Evolutionary conservation across 2,113 vertebrate species (phyloP).

Genomic region (Sylvia atricapilla): DNA sequence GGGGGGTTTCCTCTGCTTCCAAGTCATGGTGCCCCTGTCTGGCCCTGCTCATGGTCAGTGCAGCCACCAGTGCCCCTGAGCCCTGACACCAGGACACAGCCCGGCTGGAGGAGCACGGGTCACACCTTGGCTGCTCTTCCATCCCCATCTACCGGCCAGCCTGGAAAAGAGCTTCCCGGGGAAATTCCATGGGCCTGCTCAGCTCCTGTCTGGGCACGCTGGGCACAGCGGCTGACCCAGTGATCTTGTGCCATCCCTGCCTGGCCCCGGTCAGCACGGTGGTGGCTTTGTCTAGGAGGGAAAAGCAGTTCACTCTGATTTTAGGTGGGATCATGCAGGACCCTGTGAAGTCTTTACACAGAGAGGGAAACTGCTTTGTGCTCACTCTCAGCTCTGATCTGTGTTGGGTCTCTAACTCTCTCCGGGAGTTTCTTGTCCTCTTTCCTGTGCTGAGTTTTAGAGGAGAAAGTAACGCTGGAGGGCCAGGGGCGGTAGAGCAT

Average conservation of each 20-base stretch:
- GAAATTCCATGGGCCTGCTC: fast-evolving
- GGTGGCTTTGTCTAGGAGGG: fast-evolving
- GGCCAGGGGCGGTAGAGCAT: background rate
- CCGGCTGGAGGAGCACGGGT: background rate
- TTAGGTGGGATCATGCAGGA: background rate
- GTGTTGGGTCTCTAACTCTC: background rate
- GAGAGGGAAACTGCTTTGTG: background rate
- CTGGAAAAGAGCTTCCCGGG: background rate
- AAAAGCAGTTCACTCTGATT: background rate
- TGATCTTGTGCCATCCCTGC: background rate
- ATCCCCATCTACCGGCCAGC: slow-evolving; percentile 58
- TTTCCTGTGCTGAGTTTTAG: background rate
- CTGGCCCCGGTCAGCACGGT: background rate
- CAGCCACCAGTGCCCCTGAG: background rate
- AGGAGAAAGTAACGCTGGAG: background rate
- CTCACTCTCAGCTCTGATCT: background rate
- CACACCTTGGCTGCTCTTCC: slow-evolving; percentile 45
- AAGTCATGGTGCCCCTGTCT: fast-evolving
- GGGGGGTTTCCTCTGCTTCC: background rate
- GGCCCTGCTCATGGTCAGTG: fast-evolving
- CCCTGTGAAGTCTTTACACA: fast-evolving
- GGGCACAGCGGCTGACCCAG: fast-evolving
- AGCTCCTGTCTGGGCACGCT: fast-evolving
- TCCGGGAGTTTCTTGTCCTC: background rate
- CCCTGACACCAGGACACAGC: background rate